Base-by-base conservation (phyloP, 1,140 invertebrate species). In the Pinna nobilis region DNA sequence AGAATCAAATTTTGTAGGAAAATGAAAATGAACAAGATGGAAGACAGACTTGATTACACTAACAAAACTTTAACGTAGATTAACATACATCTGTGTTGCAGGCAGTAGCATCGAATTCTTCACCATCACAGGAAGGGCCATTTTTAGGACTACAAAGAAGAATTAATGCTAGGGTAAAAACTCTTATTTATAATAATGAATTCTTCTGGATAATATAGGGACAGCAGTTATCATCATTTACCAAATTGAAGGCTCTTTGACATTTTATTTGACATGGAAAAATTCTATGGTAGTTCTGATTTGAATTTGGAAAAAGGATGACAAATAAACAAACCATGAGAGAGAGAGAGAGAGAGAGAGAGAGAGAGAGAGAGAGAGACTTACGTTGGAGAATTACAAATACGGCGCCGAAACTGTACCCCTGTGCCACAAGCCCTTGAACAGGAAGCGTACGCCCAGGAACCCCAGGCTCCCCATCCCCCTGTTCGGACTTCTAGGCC, bases 361-460 rank as follows among this genome's bases (percentile, higher is more conserved):
- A n/a, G n/a, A n/a, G n/a, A 53, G 5, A 7, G 51, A 60, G 15
- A 60, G 33, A 35, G 18, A 11, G 32, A 35, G 7, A 20, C 7
- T 25, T 37, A 67, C 64, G 44, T 39, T 53, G 64, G 64, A 25
- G 51, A 51, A 30, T 50, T 67, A 53, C 64, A 67, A n/a, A 20
- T 32, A 23, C 64, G 32, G 2, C 32, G 35, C 20, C 64, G 47
- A 23, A 35, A 51, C 3, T 32, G 35, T 13, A 67, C 6, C 0
- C 64, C 64, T 6, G 64, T 15, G 35, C 64, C 64, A 39, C 64
- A 67, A 3, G 18, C 39, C 15, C 64, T 30, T 11, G 64, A 51
- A 13, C 64, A 67, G 28, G 64, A 50, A 33, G 33, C 33, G n/a
- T n/a, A n/a, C 35, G 18, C 25, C 64, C 64, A 67, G 28, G 6